Base-by-base conservation (phyloP, 2,797 vertebrate species). In the Kryptolebias ocellatus region DNA sequence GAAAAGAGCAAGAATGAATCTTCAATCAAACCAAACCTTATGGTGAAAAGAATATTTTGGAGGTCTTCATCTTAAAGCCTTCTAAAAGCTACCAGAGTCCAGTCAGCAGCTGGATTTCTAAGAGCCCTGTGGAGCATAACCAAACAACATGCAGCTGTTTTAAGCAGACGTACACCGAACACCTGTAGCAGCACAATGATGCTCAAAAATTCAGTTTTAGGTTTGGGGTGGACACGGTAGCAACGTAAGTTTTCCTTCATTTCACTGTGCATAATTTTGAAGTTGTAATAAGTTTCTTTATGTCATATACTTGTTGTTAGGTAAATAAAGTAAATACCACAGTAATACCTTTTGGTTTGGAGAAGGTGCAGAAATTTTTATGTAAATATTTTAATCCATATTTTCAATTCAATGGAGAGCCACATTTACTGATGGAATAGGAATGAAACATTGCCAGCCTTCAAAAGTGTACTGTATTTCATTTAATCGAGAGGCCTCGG, bases 401-500 rank as follows among this genome's bases (percentile, higher is more conserved):
- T 82, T 72, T 74, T 65, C 69, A 63, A 70, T 55, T 76, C 50
- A 37, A 45, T 53, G 53, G 62, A 53, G 62, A 79, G 65, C 68
- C 24, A 28, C 47, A 63, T 52, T 64, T 58, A 45, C 65, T 63
- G 70, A 79, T 72, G 74, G 83, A 86, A 84, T 83, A 69, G 60
- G 75, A 85, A 77, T 58, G 62, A 87, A 86, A 64, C 71, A 51
- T 58, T 62, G 75, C 61, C 71, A 70, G 84, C 70, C 61, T 63
- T 53, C 27, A 66, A 85, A 69, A 65, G 72, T 74, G 60, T 65
- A 70, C 73, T 63, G 58, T 73, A 85, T 87, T 78, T 71, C 58
- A 84, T 87, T 72, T 74, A 59, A 83, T 84, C 66, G 46, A 69
- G 68, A 76, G 69, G 45, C 76, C 86, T 73, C 84, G 52, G 77